phyloP scores from a whole-genome alignment of 2,888 invertebrate species.

The Lacanobia oleracea region DNA sequence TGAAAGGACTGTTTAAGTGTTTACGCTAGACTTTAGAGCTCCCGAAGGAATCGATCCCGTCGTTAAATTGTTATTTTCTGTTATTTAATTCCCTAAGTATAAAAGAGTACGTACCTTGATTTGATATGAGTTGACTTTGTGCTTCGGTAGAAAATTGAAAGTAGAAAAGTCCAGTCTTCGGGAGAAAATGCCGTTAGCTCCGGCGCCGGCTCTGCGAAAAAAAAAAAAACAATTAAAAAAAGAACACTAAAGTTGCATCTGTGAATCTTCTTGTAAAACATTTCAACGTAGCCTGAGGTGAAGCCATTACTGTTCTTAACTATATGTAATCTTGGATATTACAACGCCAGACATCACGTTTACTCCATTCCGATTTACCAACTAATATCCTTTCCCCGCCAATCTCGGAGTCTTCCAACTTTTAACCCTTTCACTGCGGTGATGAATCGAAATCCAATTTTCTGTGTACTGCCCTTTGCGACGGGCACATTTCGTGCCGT shows the following conservation, averaged over 20 bases:
- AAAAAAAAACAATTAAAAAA: conserved; percentile 44
- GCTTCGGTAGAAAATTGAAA: conserved; percentile 97
- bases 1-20: conserved; percentile 55
- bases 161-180: conserved; percentile 98
- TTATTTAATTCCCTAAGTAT: conserved; percentile 23
- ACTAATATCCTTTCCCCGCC: conserved; percentile 55
- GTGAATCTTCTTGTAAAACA: conserved; percentile 22
- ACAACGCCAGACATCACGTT: conserved; percentile 62
- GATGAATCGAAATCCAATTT: conserved; percentile 75
- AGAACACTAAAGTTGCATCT: background rate
- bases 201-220: conserved; percentile 94
- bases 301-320: conserved; percentile 46
- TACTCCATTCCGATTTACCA: conserved; percentile 54
- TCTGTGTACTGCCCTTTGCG: conserved; percentile 60
- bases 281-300: conserved; percentile 40
- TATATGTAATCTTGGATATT: conserved; percentile 53
- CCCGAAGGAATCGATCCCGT: conserved; percentile 38
- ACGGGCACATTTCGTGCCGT: conserved; percentile 63
- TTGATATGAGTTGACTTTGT: conserved; percentile 99
- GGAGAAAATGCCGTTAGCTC: conserved; percentile 98
- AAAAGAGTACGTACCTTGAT: conserved; percentile 94
- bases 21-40: conserved; percentile 49
- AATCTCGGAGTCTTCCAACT: conserved; percentile 52
- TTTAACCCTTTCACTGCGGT: conserved; percentile 65
- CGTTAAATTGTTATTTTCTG: conserved; percentile 49